phyloP scores from a whole-genome alignment of 2,113 vertebrate species.

The Nibea albiflora region DNA sequence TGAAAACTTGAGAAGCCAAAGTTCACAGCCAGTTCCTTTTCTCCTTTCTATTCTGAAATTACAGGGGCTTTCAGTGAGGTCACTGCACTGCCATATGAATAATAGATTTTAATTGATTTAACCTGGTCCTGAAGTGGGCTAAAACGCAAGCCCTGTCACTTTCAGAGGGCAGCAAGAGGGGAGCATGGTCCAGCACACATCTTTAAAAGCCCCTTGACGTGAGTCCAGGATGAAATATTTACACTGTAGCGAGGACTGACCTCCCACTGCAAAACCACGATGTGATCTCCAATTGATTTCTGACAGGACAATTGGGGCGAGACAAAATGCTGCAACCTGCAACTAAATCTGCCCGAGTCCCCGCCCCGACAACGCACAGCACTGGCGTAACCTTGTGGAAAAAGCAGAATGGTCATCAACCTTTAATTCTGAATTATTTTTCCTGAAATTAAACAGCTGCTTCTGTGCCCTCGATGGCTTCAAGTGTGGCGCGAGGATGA shows the following conservation, averaged over 20 bases:
- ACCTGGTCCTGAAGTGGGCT: constrained; percentile 93
- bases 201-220: constrained; percentile 94
- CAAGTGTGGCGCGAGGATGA: constrained; percentile 4
- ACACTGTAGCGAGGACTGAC: constrained; percentile 90
- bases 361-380: not conserved
- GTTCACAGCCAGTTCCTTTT: constrained; percentile 72
- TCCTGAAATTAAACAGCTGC: constrained; percentile 9
- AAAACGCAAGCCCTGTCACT: constrained; percentile 92
- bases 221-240: constrained; percentile 95
- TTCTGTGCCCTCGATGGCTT: constrained; percentile 18
- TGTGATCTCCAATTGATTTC: constrained; percentile 96
- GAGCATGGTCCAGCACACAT: constrained; percentile 89
- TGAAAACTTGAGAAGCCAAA: constrained; percentile 74
- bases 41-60: constrained; percentile 77
- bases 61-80: constrained; percentile 84
- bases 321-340: constrained; percentile 88
- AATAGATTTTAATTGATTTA: constrained; percentile 99
- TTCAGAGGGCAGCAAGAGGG: constrained; percentile 89
- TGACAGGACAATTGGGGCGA: constrained; percentile 92
- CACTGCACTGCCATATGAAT: constrained; percentile 89
- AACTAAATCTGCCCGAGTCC: constrained; percentile 60
- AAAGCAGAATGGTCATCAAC: not conserved
- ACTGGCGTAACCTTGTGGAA: constrained; percentile 17
- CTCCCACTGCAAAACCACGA: constrained; percentile 89
- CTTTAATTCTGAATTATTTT: constrained; percentile 15